A percentile compares a stretch with the other conserved stretches of the same genome.
Evolutionary conservation across 1,140 invertebrate species (phyloP).

Genomic region (Papilio glaucus): DNA sequence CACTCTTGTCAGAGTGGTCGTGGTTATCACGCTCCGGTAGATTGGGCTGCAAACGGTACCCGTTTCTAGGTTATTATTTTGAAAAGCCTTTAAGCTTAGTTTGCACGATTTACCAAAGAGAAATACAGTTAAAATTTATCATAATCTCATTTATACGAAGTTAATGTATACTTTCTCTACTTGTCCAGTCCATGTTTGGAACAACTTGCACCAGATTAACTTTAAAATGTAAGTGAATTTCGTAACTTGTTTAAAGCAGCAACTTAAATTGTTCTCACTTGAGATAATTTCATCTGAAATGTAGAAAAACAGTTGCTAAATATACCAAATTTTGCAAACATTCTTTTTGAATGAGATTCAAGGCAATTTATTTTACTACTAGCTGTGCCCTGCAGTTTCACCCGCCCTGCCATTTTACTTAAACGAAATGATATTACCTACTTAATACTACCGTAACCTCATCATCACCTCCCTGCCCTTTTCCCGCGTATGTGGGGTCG

Average conservation of each 20-base stretch:
- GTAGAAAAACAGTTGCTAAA: not conserved
- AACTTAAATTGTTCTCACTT: constrained; percentile 22
- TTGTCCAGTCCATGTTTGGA: constrained; percentile 18
- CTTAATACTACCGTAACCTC: too few species aligned
- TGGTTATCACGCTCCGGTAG: too few species aligned
- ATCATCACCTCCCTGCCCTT: too few species aligned
- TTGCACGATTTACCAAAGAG: constrained; percentile 14
- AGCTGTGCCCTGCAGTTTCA: too few species aligned
- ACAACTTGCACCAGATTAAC: constrained; percentile 11
- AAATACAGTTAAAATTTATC: constrained; percentile 5
- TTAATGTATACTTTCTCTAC: constrained; percentile 20
- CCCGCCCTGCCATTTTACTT: too few species aligned
- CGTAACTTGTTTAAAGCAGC: constrained; percentile 7
- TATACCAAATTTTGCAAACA: not conserved
- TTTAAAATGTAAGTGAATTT: constrained; percentile 21
- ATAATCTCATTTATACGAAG: constrained; percentile 14
- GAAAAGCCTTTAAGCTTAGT: not conserved
- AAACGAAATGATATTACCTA: too few species aligned
- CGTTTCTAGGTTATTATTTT: too few species aligned
- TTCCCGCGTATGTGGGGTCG: too few species aligned
- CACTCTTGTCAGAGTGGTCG: too few species aligned
- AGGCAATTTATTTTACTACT: too few species aligned
- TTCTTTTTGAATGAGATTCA: not conserved
- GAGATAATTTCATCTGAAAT: not conserved
- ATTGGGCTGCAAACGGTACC: too few species aligned